phyloP scores from a whole-genome alignment of 2,888 invertebrate species.

The Drosophila anceps region DNA sequence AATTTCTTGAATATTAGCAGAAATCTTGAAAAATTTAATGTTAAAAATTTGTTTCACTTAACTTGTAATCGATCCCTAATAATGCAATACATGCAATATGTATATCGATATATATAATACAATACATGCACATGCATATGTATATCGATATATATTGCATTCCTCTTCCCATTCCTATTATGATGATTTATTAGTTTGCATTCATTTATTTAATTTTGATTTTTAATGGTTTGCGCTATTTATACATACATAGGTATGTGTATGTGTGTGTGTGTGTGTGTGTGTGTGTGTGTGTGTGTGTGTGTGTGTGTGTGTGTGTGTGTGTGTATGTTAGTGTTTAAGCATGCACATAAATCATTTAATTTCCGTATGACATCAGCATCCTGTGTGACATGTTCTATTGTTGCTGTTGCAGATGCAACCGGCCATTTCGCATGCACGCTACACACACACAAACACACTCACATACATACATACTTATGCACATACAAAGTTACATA shows the following conservation, averaged over 20 bases:
- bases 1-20: background rate
- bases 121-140: too few relatives aligned
- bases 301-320: too few relatives aligned
- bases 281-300: too few relatives aligned
- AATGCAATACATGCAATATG: background rate
- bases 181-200: conserved; percentile 2
- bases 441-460: background rate
- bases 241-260: background rate
- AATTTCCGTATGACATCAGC: conserved; percentile 59
- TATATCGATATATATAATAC: background rate
- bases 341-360: conserved; percentile 7
- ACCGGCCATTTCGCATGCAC: conserved; percentile 5
- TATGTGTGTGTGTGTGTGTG: too few relatives aligned
- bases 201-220: conserved; percentile 1
- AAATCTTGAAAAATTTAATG: too few relatives aligned
- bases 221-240: background rate
- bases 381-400: conserved; percentile 23
- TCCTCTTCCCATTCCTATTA: background rate
- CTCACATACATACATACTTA: background rate
- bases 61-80: background rate
- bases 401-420: conserved; percentile 18
- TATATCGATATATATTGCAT: background rate
- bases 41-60: too few relatives aligned
- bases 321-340: background rate
- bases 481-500: background rate